Evolutionary conservation across 2,113 vertebrate genomes (phyloP), one percentile per base, ranked within the genome.

Genomic region (Tyto alba): DNA sequence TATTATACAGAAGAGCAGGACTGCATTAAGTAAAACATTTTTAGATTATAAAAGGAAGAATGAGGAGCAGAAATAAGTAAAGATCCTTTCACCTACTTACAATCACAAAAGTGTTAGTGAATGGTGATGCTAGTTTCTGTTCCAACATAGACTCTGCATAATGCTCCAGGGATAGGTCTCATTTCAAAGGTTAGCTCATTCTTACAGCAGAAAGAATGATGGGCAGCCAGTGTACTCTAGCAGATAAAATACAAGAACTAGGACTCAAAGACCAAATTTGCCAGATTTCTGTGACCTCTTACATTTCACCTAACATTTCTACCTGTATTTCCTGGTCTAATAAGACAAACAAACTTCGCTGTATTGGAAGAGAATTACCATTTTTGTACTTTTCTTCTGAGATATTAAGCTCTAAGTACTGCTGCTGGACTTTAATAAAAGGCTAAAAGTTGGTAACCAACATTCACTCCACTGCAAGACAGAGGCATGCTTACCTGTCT

Each of bases 141-240:
- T 78, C 32, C 18, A 4, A 0, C 1, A 1, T 1, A 45, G 45
- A 30, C 32, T 22, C 68, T 18, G 1, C 0, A 2, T 5, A 23
- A 21, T 48, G 19, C 77, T 53, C 25, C 59, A 88, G 60, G 53
- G 48, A 36, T 3, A 62, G 34, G n/a, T n/a, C 59, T 32, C 0
- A 25, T 88, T 85, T 52, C 47, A 59, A 40, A 55, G 60, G 10
- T 38, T 72, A 36, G 15, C 21, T 86, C 34, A 15, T 30, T 50
- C 62, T 22, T 38, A 5, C 1, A 17, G 32, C 36, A 77, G 22
- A 18, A n/a, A 45, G 47, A 45, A 22, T 0, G 9, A 78, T 17
- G 16, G 43, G 6, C 34, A 84, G 20, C 2, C 27, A 23, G 20
- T 4, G 13, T 17, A 45, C 21, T 27, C 34, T 13, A 75, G 40